Percentiles rank a stretch among this genome's conserved stretches.
Evolutionary conservation across 2,113 vertebrate genomes (phyloP).

Genomic region (Rhynchopsitta pachyrhyncha): DNA sequence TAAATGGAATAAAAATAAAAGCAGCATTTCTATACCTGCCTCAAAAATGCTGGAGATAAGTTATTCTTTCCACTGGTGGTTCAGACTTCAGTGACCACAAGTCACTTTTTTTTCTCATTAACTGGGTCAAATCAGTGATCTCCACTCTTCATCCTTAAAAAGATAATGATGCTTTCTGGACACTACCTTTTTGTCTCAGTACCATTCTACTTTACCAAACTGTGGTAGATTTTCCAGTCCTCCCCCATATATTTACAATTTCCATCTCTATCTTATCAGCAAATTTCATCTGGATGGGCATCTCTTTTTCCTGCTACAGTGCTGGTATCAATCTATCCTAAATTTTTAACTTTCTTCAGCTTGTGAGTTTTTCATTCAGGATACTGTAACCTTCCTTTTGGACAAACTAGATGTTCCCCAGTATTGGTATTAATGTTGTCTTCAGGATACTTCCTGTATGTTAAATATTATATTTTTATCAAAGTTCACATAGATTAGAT

Average conservation of each 20-base stretch:
- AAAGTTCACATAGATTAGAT: neutral
- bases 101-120: neutral
- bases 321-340: rapidly evolving
- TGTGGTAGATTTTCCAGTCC: neutral
- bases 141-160: neutral
- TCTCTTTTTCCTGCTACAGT: neutral
- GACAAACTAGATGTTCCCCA: rapidly evolving
- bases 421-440: neutral
- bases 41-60: neutral
- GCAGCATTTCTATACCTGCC: neutral
- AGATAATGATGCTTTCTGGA: neutral
- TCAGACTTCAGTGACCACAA: neutral
- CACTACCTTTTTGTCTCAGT: neutral
- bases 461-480: neutral
- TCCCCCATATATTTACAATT: neutral
- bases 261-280: neutral
- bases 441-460: neutral
- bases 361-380: neutral
- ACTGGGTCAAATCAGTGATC: neutral
- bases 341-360: neutral
- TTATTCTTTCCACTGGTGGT: neutral
- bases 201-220: neutral
- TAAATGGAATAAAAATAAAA: neutral
- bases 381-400: neutral
- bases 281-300: neutral